Evolutionary conservation across 2,113 vertebrate genomes (phyloP).

Genomic region (Ursus arctos): DNA sequence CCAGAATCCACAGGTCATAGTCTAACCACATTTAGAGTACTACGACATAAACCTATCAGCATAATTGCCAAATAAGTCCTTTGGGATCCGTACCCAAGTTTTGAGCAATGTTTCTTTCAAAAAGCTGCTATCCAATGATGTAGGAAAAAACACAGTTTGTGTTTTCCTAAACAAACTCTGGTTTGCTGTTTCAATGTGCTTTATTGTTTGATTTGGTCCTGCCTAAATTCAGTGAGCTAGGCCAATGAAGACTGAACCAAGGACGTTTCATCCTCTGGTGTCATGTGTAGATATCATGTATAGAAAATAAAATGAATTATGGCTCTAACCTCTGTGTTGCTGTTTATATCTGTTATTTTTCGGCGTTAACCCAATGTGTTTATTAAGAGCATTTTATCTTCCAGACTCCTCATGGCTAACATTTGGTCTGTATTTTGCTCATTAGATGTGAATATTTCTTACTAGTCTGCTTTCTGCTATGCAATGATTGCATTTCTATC

Average conservation of each 20-base stretch:
- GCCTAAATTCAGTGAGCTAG: conserved; percentile 85
- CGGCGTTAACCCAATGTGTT: conserved; percentile 89
- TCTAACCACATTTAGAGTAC: conserved; percentile 77
- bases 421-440: conserved; percentile 98
- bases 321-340: conserved; percentile 89
- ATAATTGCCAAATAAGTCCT: conserved; percentile 77
- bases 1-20: conserved; percentile 65
- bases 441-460: conserved; percentile 96
- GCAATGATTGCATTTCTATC: conserved; percentile 95
- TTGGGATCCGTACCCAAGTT: conserved; percentile 75
- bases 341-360: conserved; percentile 90
- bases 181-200: conserved; percentile 82
- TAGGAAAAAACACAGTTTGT: conserved; percentile 78
- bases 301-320: conserved; percentile 90
- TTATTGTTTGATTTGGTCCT: conserved; percentile 88
- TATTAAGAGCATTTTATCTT: conserved; percentile 86
- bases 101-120: conserved; percentile 83
- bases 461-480: conserved; percentile 99
- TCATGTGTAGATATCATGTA: conserved; percentile 91
- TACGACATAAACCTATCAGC: conserved; percentile 67
- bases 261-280: conserved; percentile 87
- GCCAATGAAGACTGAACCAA: conserved; percentile 82
- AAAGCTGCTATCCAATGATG: conserved; percentile 83
- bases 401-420: conserved; percentile 88
- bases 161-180: conserved; percentile 82